Evolutionary conservation across 2,888 invertebrate genomes (phyloP), one percentile per base, ranked within the genome.

Genomic region (Glaucopsyche alexis): DNA sequence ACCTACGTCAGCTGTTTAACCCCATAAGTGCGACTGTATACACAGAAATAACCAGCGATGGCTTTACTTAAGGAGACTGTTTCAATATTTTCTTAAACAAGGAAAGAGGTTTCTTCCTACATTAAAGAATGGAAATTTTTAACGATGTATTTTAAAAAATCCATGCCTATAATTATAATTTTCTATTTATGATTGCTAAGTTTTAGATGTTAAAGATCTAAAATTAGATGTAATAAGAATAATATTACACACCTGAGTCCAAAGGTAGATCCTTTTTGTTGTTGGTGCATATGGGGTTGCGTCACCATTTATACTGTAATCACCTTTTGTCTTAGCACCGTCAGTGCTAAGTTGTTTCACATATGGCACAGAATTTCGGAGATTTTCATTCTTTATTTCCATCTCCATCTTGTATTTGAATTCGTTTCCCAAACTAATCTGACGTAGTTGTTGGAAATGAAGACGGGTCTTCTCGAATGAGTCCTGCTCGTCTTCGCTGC

Each of bases 341-440:
- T 94, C 95, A 76, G 90, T 91, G 75, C 94, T 94, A 74, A 95
- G 87, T 83, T 94, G 94, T 79, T 94, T 90, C 0, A 94, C 94
- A 79, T 92, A 95, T 47, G 95, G 95, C 77, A 94, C 90, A n/a
- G 94, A 92, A 81, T 92, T 94, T 38, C 94, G 90, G 74, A 95
- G 82, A 81, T 95, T 95, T 80, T 94, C 95, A 72, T 94, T 89
- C 83, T 94, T 94, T 72, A 94, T 94, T 84, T 95, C 95, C 95
- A 95, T 95, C 85, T 95, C 95, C 92, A 93, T 93, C 80, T 93
- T 93, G 85, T 93, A 93, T 87, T 93, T 95, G 79, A 94, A 94
- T 78, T 94, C 94, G 85, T 94, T 94, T 77, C 95, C 95, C 80
- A 94, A 87, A 84, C 95, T 95, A 76, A 94, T 93, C 80, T 94